These are phyloP conservation scores for Brassicogethes aeneus DNA, from an alignment of 2,888 invertebrate species.

Conservation along the genomic window DNA sequence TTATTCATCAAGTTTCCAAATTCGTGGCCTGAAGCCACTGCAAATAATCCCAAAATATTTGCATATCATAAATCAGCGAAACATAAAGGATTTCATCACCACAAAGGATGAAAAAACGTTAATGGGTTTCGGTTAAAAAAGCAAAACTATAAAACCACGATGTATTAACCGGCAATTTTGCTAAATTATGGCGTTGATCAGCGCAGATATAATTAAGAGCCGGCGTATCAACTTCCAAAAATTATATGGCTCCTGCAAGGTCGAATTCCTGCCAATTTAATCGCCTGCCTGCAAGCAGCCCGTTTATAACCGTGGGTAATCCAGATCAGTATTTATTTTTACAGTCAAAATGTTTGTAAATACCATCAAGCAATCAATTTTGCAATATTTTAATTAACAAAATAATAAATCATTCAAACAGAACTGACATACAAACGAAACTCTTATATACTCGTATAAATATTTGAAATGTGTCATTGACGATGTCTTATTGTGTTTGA, in stretches of 20 bases:
- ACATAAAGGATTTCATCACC: background rate
- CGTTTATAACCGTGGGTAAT: too few species aligned
- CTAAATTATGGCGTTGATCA: constrained; percentile 9
- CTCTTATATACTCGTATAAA: too few species aligned
- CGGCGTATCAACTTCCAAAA: constrained; percentile 8
- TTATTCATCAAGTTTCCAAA: too few species aligned
- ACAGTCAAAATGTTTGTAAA: too few species aligned
- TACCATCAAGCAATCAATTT: too few species aligned
- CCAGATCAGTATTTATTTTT: too few species aligned
- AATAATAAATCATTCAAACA: too few species aligned
- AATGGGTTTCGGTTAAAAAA: background rate
- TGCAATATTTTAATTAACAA: too few species aligned
- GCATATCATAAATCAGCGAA: background rate
- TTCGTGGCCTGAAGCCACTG: background rate
- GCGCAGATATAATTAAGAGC: constrained; percentile 9
- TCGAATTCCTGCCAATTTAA: constrained; percentile 3
- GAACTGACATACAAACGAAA: too few species aligned
- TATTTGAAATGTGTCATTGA: too few species aligned
- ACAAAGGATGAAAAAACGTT: background rate
- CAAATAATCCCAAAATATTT: background rate
- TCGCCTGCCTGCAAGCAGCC: background rate
- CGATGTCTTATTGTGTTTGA: too few species aligned
- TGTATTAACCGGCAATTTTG: constrained; percentile 10
- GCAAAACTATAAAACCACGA: background rate
- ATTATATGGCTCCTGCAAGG: constrained; percentile 4